Evolutionary conservation across 2,888 invertebrate species (phyloP).

Genomic region (Meta bourneti): DNA sequence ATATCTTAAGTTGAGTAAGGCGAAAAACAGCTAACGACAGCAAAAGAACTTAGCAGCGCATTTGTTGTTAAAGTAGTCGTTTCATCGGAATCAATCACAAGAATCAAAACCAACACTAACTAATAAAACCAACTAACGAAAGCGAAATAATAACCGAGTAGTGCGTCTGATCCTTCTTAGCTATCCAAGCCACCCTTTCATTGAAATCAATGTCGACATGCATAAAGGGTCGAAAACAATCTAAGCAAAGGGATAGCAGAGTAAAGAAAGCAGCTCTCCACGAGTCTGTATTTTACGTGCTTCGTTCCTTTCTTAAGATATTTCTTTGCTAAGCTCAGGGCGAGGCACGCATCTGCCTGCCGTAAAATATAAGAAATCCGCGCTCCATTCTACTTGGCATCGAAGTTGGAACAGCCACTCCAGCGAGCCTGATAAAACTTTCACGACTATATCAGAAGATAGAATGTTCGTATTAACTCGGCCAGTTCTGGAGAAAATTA

Average conservation of each 20-base stretch:
- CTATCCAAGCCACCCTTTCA: not conserved
- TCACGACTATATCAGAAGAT: conserved; percentile 48
- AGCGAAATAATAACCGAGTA: not conserved
- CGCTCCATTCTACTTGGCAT: conserved; percentile 12
- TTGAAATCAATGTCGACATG: not conserved
- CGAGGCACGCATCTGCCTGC: conserved; percentile 3
- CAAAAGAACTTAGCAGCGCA: too few relatives aligned
- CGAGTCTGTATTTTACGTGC: conserved; percentile 15
- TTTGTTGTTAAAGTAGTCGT: not conserved
- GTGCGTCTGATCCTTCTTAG: too few relatives aligned
- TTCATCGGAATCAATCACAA: not conserved
- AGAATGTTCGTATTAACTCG: conserved; percentile 56
- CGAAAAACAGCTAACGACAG: too few relatives aligned
- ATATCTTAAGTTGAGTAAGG: too few relatives aligned
- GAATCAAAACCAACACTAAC: not conserved
- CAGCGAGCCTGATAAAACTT: conserved; percentile 56
- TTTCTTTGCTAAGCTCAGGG: conserved; percentile 20
- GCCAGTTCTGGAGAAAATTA: conserved; percentile 59
- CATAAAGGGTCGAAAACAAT: conserved; percentile 2
- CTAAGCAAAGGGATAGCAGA: not conserved
- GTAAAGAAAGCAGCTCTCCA: conserved; percentile 1
- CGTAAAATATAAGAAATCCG: conserved; percentile 43
- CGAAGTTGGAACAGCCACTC: conserved; percentile 15
- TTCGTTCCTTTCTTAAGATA: conserved; percentile 13
- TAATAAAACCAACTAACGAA: too few relatives aligned